Base-by-base conservation (phyloP, 2,888 invertebrate genomes). In the Theretra japonica region DNA sequence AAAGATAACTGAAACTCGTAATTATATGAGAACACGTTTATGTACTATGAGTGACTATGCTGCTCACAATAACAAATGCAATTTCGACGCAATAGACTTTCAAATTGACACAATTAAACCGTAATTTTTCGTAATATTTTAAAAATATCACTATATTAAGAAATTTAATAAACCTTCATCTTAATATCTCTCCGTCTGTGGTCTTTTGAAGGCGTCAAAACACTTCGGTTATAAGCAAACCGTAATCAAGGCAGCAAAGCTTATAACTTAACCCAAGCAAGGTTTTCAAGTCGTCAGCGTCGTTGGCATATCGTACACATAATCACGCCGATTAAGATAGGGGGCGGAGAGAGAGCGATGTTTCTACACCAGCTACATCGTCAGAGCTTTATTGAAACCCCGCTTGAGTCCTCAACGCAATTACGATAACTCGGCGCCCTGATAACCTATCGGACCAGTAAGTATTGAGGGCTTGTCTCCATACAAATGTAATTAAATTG, bases 321-420 rank as follows among this genome's bases (percentile, higher is more conserved):
- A 88, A 88, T 87, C 75, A 83, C 79, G 81, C 73, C 86, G 84
- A 88, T 89, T 89, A 87, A 89, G 86, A 89, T 87, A 88, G 77
- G 75, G 77, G 74, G 73, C 73, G 75, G 78, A 78, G 75, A 73
- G 77, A 72, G 73, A 83, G 79, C 81, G 81, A 81, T 80, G 84
- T 79, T 82, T 78, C 82, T 75, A 79, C 83, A 82, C 82, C 79
- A 80, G 33, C 60, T 71, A 57, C 48, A 68, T 28, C 58, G 33
- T 68, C 70, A 23, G 33, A 53, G 33, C 56, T 70, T 70, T 60
- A 60, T 53, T 53, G 50, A 56, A 17, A 60, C 56, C 50, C 17
- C 53, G 53, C 53, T 53, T n/a, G 15, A 48, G 53, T 48, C n/a
- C 53, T 68, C 19, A 56, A 19, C 69, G 69, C 30, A 69, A 30